phyloP scores from a whole-genome alignment of 23 tunicate species.

The Trididemnum clinides region DNA sequence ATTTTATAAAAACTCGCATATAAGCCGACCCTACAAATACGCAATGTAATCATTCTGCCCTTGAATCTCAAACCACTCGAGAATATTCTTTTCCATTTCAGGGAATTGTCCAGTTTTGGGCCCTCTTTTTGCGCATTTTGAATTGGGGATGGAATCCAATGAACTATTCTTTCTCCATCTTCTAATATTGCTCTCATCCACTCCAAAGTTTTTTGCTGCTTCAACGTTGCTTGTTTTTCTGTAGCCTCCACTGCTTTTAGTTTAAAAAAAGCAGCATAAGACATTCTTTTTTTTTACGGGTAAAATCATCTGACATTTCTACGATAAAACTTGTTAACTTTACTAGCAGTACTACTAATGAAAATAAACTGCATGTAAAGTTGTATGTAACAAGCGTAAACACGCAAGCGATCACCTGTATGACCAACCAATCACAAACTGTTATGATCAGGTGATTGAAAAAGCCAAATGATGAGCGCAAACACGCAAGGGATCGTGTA shows the following conservation, averaged over 20 bases:
- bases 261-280: conserved; percentile 27
- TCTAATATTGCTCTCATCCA: conserved; percentile 42
- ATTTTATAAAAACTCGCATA: too few species aligned
- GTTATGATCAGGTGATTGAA: neutral
- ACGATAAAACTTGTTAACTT: neutral
- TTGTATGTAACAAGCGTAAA: neutral
- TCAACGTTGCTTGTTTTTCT: conserved; percentile 6
- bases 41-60: conserved; percentile 15
- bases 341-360: neutral
- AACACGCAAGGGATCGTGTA: too few species aligned
- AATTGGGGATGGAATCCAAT: conserved; percentile 31
- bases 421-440: conserved; percentile 26
- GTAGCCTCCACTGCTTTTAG: conserved; percentile 31
- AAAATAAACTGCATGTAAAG: neutral
- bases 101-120: conserved; percentile 39
- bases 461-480: too few species aligned
- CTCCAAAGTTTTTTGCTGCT: conserved; percentile 38
- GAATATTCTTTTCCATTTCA: conserved; percentile 39
- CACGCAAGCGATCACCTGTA: conserved; percentile 6
- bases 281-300: conserved; percentile 26
- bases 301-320: conserved; percentile 17
- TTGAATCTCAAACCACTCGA: conserved; percentile 37
- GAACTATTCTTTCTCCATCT: conserved; percentile 38
- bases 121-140: conserved; percentile 16
- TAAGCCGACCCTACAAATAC: too few species aligned